Evolutionary conservation across 2,797 vertebrate species (phyloP).

Genomic region (Spatula versicolor): DNA sequence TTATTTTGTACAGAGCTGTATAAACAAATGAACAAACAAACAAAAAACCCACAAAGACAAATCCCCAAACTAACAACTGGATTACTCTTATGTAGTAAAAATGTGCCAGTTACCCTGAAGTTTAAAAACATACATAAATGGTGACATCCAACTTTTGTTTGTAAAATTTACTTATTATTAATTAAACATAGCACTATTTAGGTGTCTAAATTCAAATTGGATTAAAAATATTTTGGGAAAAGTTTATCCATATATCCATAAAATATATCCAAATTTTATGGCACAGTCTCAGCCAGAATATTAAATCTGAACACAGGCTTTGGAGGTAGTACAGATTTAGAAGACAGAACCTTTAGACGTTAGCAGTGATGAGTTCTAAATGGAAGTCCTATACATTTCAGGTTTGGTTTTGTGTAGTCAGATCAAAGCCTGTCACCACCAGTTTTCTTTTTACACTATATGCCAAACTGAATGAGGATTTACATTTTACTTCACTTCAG

Average conservation of each 20-base stretch:
- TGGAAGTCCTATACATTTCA: not conserved
- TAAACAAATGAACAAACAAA: not conserved
- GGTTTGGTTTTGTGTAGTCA: not conserved
- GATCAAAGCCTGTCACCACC: not conserved
- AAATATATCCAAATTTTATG: not conserved
- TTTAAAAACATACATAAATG: not conserved
- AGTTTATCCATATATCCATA: not conserved
- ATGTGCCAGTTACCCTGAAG: not conserved
- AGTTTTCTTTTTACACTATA: not conserved
- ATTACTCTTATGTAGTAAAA: slow-evolving; percentile 33
- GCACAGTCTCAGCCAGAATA: not conserved
- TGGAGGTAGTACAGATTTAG: not conserved
- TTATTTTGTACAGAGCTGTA: not conserved
- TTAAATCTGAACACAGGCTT: not conserved
- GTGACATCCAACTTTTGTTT: not conserved
- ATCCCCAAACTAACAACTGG: not conserved
- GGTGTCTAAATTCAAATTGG: not conserved
- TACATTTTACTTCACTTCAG: not conserved
- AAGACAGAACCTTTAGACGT: not conserved
- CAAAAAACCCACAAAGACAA: not conserved
- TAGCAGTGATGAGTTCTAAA: not conserved
- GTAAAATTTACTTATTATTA: not conserved
- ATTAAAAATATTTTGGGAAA: not conserved
- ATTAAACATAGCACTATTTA: not conserved
- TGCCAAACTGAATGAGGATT: not conserved